phyloP scores from a whole-genome alignment of 1,140 invertebrate species.

The Apis mellifera region Amel_HAv3.1 CM009938.2:9168001-9168500 shows the following conservation, averaged over 20 bases:
- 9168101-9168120: background rate
- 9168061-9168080: background rate
- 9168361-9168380: no score
- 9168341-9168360: no score
- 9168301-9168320: background rate
- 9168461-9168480: no score
- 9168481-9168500: background rate
- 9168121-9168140: constrained; percentile 14
- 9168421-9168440: no score
- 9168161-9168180: background rate
- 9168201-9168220: background rate
- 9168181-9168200: background rate
- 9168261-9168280: background rate
- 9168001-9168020: background rate
- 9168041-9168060: constrained; percentile 7
- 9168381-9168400: no score
- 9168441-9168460: no score
- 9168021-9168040: background rate
- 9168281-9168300: no score
- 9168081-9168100: constrained; percentile 1
- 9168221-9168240: background rate
- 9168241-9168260: background rate
- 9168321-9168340: background rate
- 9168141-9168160: constrained; percentile 2
- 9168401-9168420: no score